These are phyloP conservation scores for Lamproptera curius DNA, from an alignment of 2,888 invertebrate species.

Conservation along the genomic window DNA sequence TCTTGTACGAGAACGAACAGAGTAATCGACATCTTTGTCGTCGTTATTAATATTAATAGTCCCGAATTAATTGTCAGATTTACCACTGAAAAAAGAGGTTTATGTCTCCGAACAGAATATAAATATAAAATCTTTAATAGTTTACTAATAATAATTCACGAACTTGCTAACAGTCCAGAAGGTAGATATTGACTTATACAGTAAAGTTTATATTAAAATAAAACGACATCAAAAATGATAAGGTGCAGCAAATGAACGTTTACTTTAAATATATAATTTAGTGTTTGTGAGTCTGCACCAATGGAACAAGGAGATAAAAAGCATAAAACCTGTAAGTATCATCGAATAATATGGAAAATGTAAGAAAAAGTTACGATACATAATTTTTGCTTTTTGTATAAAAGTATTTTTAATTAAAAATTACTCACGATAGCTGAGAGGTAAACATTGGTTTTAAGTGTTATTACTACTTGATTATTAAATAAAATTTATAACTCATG, in stretches of 20 bases:
- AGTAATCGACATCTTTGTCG: constrained; percentile 9
- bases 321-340: not conserved
- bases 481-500: too few relatives aligned
- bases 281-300: not conserved
- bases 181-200: not conserved
- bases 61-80: constrained; percentile 2
- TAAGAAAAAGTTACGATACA: too few relatives aligned
- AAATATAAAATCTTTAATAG: too few relatives aligned
- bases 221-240: constrained; percentile 5
- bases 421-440: too few relatives aligned
- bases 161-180: constrained; percentile 8
- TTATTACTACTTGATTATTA: constrained; percentile 5
- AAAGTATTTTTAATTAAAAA: too few relatives aligned
- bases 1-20: constrained; percentile 12
- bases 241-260: not conserved
- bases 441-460: constrained; percentile 7
- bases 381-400: too few relatives aligned
- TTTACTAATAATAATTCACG: not conserved
- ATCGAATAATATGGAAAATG: constrained; percentile 1
- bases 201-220: not conserved
- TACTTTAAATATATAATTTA: not conserved
- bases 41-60: constrained; percentile 5
- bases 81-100: not conserved
- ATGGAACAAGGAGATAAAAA: constrained; percentile 2
- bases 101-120: too few relatives aligned